A percentile compares a stretch with the other conserved stretches of the same genome.
Evolutionary conservation across 2,113 vertebrate species (phyloP).

Genomic region (Lepisosteus oculatus): DNA sequence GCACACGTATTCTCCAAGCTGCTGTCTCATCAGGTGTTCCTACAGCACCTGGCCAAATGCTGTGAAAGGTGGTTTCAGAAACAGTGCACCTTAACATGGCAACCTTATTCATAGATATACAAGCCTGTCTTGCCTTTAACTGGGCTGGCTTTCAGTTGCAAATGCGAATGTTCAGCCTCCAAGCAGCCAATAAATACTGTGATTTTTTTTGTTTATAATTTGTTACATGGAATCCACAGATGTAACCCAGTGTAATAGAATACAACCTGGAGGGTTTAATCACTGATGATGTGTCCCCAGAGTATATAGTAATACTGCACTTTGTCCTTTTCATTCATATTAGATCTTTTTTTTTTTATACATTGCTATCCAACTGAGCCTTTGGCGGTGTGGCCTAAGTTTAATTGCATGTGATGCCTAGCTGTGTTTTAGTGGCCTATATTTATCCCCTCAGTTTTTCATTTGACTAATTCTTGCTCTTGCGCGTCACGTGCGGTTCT

Average conservation of each 20-base stretch:
- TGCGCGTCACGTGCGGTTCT: neutral
- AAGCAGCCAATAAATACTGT: constrained; percentile 15
- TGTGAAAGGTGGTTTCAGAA: no score
- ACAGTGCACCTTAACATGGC: no score
- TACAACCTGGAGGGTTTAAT: constrained; percentile 24
- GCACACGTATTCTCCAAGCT: no score
- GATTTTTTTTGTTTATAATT: constrained; percentile 6
- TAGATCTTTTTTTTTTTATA: constrained; percentile 27
- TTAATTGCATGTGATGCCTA: constrained; percentile 22
- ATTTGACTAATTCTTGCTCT: constrained; percentile 1
- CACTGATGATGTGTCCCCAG: constrained; percentile 12
- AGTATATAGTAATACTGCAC: constrained; percentile 14
- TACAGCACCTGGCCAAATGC: no score
- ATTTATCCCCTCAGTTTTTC: neutral
- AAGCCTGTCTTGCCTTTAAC: no score
- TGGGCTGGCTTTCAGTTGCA: no score
- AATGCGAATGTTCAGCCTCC: constrained; percentile 15
- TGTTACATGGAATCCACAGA: constrained; percentile 16
- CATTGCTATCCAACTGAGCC: constrained; percentile 5
- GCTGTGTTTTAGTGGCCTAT: constrained; percentile 3
- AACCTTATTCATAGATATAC: no score
- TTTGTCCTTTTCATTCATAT: constrained; percentile 26
- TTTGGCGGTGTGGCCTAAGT: neutral
- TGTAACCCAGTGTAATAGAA: constrained; percentile 23
- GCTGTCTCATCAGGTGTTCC: no score